A percentile compares a stretch with the other conserved stretches of the same genome.
phyloP scores from a whole-genome alignment of 2,113 vertebrate species.

The Osmerus eperlanus region DNA sequence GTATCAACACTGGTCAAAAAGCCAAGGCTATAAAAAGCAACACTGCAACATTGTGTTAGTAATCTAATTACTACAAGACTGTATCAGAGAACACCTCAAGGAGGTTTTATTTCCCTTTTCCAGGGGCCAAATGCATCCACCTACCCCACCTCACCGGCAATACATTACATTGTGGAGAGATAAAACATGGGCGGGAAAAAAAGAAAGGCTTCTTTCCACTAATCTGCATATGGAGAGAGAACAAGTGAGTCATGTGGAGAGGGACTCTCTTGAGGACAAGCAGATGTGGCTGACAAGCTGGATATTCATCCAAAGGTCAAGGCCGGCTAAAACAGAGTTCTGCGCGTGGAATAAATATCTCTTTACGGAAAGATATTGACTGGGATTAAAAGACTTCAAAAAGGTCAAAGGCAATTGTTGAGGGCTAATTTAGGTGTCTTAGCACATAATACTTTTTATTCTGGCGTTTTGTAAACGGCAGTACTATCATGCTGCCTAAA shows the following conservation, averaged over 20 bases:
- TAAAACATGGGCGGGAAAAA: slow-evolving; percentile 8
- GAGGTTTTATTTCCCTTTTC: no score
- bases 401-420: not conserved
- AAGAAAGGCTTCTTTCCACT: slow-evolving; percentile 17
- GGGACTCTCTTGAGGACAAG: slow-evolving; percentile 39
- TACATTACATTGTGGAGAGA: slow-evolving; percentile 37
- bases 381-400: not conserved
- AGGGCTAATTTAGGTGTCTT: no score
- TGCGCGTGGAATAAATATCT: slow-evolving; percentile 3
- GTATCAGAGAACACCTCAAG: no score
- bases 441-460: no score
- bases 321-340: not conserved
- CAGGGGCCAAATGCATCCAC: not conserved
- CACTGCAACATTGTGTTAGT: no score
- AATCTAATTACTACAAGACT: no score
- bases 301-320: slow-evolving; percentile 28
- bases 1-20: no score
- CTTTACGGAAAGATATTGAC: not conserved
- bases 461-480: no score
- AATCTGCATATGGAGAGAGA: slow-evolving; percentile 53
- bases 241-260: slow-evolving; percentile 56
- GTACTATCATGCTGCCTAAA: no score
- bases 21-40: no score
- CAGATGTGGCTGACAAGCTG: slow-evolving; percentile 37
- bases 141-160: slow-evolving; percentile 35